Conservation (phyloP, 2,113 vertebrate genomes). For the Alethe diademata region DNA sequence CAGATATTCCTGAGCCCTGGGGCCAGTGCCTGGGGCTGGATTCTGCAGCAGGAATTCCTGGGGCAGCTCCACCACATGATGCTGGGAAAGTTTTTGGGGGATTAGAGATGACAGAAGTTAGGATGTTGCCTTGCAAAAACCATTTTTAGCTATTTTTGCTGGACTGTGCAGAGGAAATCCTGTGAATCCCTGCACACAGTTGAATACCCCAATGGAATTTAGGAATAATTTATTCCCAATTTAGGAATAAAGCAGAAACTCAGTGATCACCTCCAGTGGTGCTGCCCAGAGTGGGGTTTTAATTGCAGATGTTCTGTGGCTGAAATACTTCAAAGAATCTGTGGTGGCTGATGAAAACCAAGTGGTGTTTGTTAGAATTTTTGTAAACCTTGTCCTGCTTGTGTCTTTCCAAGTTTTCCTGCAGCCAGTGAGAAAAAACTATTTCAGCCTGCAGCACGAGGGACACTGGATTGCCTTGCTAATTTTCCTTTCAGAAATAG, state of each 20-base stretch:
- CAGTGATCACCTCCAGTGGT: accelerated
- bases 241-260: background rate
- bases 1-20: background rate
- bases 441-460: no score
- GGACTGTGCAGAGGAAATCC: background rate
- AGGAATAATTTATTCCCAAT: no score
- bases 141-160: background rate
- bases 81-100: background rate
- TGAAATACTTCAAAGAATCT: background rate
- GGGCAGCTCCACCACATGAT: background rate
- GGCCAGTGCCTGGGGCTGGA: no score
- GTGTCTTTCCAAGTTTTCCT: background rate
- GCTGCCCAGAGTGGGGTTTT: accelerated
- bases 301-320: background rate
- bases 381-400: background rate
- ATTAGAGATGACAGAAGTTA: background rate
- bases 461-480: background rate
- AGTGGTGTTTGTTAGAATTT: background rate
- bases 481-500: background rate
- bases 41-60: background rate
- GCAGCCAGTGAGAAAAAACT: background rate
- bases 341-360: background rate
- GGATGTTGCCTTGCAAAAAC: background rate
- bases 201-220: background rate
- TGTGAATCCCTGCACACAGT: background rate